phyloP scores from a whole-genome alignment of 2,888 invertebrate genomes.

The Watsonalla binaria region DNA sequence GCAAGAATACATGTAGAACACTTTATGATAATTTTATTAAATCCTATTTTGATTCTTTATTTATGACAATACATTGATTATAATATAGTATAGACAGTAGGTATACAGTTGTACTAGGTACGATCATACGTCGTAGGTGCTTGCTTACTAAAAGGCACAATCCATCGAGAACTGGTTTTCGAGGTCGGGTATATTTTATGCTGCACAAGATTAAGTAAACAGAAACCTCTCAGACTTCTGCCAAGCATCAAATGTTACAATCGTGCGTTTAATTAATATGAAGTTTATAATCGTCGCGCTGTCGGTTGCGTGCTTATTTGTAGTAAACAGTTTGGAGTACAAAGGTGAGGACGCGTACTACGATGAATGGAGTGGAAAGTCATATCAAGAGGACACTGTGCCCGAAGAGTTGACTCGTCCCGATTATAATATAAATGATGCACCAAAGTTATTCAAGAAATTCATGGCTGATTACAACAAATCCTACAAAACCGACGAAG shows the following conservation, averaged over 20 bases:
- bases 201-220: constrained; percentile 7
- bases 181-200: constrained; percentile 22
- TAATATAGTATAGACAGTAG: background rate
- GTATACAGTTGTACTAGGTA: background rate
- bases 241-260: constrained; percentile 10
- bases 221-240: constrained; percentile 20
- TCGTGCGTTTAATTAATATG: constrained; percentile 25
- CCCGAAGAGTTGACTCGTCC: constrained; percentile 23
- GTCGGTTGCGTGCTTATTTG: constrained; percentile 14
- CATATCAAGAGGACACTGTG: constrained; percentile 11
- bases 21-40: no score
- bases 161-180: constrained; percentile 24
- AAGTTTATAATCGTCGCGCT: constrained; percentile 19
- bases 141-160: background rate
- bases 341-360: constrained; percentile 8
- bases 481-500: constrained; percentile 37
- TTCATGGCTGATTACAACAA: constrained; percentile 43
- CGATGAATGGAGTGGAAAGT: background rate
- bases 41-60: no score
- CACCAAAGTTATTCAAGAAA: constrained; percentile 37
- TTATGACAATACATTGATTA: no score
- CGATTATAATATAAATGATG: constrained; percentile 46
- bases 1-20: no score
- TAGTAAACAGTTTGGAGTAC: constrained; percentile 12
- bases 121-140: background rate